phyloP scores from a whole-genome alignment of 2,113 vertebrate species.

The Crotalus horridus region DNA sequence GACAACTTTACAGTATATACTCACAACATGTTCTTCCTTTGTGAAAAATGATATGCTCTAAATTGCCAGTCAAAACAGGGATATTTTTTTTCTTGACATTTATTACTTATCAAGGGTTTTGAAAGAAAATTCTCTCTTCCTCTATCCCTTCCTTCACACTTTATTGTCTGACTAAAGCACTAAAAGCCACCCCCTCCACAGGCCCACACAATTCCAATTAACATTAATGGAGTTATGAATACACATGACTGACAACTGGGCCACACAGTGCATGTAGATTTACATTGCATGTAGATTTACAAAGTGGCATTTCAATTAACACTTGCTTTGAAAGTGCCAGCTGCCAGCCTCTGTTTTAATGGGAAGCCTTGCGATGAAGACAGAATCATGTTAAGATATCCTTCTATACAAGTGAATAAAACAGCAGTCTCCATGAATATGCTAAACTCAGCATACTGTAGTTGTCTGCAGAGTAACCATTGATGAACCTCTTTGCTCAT shows the following conservation, averaged over 20 bases:
- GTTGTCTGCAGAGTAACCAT: conserved; percentile 48
- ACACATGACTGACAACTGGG: conserved; percentile 22
- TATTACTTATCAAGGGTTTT: conserved; percentile 24
- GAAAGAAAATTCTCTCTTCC: conserved; percentile 19
- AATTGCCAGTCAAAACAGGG: conserved; percentile 14
- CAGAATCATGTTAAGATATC: conserved; percentile 40
- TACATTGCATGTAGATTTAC: not conserved
- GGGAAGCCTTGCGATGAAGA: conserved; percentile 22
- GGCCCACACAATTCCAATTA: conserved; percentile 19
- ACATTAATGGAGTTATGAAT: conserved; percentile 6
- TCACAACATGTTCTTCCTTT: not conserved
- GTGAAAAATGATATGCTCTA: not conserved
- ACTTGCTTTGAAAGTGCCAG: conserved; percentile 23
- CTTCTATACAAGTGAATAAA: conserved; percentile 33
- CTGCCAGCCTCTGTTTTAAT: conserved; percentile 25
- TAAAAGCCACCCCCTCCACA: conserved; percentile 8
- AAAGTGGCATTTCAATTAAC: conserved; percentile 28
- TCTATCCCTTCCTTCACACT: not conserved
- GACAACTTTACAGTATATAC: not conserved
- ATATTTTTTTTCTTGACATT: conserved; percentile 5
- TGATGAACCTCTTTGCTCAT: conserved; percentile 40
- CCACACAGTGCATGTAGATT: not conserved
- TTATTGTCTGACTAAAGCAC: conserved; percentile 1
- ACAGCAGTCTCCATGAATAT: conserved; percentile 46
- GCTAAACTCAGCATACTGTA: conserved; percentile 31